These are phyloP conservation scores for Ceriagrion tenellum DNA, from an alignment of 2,888 invertebrate genomes.

Conservation along the genomic window DNA sequence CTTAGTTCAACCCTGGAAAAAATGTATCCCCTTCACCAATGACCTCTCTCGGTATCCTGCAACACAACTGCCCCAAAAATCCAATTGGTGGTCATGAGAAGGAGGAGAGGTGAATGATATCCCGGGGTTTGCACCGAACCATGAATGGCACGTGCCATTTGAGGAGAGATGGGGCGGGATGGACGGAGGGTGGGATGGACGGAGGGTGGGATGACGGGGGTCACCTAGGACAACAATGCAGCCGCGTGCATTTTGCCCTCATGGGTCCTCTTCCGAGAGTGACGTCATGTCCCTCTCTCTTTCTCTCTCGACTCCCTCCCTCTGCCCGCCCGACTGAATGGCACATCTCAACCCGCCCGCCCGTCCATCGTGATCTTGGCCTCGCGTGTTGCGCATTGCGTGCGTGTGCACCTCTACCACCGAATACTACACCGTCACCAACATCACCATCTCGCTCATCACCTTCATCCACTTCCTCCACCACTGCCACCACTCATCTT, in stretches of 20 bases:
- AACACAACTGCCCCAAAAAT: neutral
- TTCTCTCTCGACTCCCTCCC: slow-evolving; percentile 73
- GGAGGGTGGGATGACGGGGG: neutral
- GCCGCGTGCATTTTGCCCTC: neutral
- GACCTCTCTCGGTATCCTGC: neutral
- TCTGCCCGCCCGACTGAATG: slow-evolving; percentile 16
- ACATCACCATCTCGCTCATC: slow-evolving; percentile 59
- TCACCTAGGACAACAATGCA: neutral
- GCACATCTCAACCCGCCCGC: slow-evolving; percentile 46
- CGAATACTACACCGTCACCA: slow-evolving; percentile 25
- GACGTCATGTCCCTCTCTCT: neutral
- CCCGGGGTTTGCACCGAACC: neutral
- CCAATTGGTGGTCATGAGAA: slow-evolving; percentile 48
- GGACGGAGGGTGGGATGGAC: neutral
- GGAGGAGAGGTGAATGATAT: slow-evolving; percentile 26
- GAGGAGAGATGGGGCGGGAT: neutral
- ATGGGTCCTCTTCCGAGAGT: slow-evolving; percentile 70
- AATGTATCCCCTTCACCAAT: neutral
- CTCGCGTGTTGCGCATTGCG: neutral
- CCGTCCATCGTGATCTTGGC: slow-evolving; percentile 67
- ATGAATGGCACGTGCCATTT: neutral
- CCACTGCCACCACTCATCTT: slow-evolving; percentile 69
- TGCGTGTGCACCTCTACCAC: slow-evolving; percentile 47
- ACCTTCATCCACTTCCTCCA: slow-evolving; percentile 63
- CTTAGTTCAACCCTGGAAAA: neutral